Conservation (phyloP, 2,797 vertebrate genomes). For the Rhinella marina region DNA sequence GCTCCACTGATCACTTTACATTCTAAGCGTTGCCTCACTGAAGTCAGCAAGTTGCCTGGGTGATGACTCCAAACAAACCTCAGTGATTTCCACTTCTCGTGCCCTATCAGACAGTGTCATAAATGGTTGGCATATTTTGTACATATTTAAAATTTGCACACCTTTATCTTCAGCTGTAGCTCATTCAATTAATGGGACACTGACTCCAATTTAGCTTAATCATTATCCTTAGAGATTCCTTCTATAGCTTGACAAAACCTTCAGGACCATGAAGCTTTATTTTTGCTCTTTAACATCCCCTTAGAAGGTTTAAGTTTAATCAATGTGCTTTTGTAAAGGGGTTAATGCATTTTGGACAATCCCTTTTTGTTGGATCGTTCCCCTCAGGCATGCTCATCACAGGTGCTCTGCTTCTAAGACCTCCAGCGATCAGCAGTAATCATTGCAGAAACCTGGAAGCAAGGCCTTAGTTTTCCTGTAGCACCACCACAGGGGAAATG, state of each 20-base stretch:
- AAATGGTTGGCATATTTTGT: conserved; percentile 33
- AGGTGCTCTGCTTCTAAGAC: too few species aligned
- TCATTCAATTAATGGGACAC: neutral
- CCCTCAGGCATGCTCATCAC: too few species aligned
- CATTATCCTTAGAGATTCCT: neutral
- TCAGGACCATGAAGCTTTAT: neutral
- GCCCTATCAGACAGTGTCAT: conserved; percentile 16
- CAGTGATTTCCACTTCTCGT: neutral
- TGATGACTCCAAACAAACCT: conserved; percentile 42
- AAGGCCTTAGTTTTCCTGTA: too few species aligned
- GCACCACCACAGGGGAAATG: too few species aligned
- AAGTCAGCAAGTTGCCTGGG: conserved; percentile 12
- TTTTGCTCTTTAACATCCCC: neutral
- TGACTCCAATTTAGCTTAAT: conserved; percentile 16
- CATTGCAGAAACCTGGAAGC: too few species aligned
- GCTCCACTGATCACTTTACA: conserved; percentile 39
- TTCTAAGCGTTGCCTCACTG: neutral
- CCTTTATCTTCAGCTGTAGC: neutral
- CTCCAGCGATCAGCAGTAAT: too few species aligned
- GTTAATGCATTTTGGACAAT: too few species aligned
- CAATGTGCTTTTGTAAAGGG: too few species aligned
- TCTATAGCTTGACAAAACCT: neutral
- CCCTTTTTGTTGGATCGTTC: too few species aligned
- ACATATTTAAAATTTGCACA: conserved; percentile 15
- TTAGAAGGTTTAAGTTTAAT: neutral